These are phyloP conservation scores for Steinernema feltiae DNA, from an alignment of 1,140 invertebrate genomes.

Conservation along the genomic window DNA sequence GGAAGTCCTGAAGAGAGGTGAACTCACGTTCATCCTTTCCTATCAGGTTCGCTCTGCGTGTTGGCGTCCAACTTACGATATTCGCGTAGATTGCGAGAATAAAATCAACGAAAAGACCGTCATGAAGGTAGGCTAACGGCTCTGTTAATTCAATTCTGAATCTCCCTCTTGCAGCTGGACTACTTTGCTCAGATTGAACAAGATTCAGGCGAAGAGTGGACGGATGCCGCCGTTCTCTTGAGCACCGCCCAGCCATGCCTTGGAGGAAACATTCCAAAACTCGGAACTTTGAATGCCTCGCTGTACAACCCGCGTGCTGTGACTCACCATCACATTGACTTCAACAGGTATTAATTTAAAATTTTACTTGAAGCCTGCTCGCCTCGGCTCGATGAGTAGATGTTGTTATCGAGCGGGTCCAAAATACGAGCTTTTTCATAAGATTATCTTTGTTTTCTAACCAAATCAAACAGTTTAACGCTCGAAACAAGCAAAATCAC, in stretches of 20 bases:
- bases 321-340: background rate
- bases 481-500: too few species aligned
- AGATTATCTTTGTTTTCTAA: too few species aligned
- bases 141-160: background rate
- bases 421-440: too few species aligned
- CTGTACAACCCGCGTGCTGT: conserved; percentile 34
- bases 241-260: conserved; percentile 59
- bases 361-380: too few species aligned
- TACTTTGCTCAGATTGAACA: conserved; percentile 59
- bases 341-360: background rate
- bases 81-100: conserved; percentile 52
- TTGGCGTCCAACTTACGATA: conserved; percentile 40
- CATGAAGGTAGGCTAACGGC: background rate
- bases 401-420: too few species aligned
- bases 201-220: conserved; percentile 60
- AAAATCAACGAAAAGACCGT: background rate
- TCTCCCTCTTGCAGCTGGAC: conserved; percentile 49
- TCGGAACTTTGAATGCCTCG: conserved; percentile 49
- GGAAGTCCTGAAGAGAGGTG: background rate
- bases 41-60: background rate
- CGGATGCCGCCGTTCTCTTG: conserved; percentile 55
- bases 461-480: too few species aligned
- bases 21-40: background rate
- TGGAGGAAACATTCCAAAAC: conserved; percentile 58
- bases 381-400: too few species aligned